Base-by-base conservation (phyloP, 2,888 invertebrate genomes). In the Eupithecia insigniata region DNA sequence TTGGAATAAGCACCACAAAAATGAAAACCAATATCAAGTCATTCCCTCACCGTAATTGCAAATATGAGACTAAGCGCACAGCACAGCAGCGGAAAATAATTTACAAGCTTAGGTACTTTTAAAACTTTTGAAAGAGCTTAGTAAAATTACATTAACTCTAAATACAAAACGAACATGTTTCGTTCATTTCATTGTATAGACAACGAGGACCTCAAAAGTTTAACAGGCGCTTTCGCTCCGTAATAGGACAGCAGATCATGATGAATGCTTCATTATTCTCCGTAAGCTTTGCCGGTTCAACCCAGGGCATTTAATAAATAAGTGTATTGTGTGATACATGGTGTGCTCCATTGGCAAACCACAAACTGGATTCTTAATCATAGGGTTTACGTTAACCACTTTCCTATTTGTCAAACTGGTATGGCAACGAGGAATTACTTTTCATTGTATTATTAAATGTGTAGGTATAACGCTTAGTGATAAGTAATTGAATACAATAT, bases 251-350 rank as follows among this genome's bases (percentile, higher is more conserved):
- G 30, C 65, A 62, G 12, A 34, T 70, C 30, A 72, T 74, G 28
- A 72, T 74, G 28, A 70, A 72, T 73, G 68, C 60, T 70, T 71
- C 64, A 71, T 75, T 58, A 71, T 46, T 69, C 36, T 69, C 62
- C n/a, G 65, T 66, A 73, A 72, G 72, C 72, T 67, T 66, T 62
- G 61, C 36, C 69, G 55, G 69, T 71, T 73, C 55, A 66, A 64
- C 76, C 60, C 71, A 66, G 43, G 18, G 51, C 75, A 60, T 55
- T 67, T 75, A 58, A 76, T 71, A 76, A 73, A 76, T 78, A 30
- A 30, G 30, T 30, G 60, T 58, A 28, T 28, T 26, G 43, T 43
- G 43, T 26, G 26, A 28, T 58, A 58, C 30, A 30, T 12, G 28
- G 60, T 60, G 30, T 16, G 43, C n/a, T 43, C 1, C 43, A n/a